These are phyloP conservation scores for Palythoa caribaeorum DNA, from an alignment of 92 coral and sea anemone genomes.

Conservation along the genomic window DNA sequence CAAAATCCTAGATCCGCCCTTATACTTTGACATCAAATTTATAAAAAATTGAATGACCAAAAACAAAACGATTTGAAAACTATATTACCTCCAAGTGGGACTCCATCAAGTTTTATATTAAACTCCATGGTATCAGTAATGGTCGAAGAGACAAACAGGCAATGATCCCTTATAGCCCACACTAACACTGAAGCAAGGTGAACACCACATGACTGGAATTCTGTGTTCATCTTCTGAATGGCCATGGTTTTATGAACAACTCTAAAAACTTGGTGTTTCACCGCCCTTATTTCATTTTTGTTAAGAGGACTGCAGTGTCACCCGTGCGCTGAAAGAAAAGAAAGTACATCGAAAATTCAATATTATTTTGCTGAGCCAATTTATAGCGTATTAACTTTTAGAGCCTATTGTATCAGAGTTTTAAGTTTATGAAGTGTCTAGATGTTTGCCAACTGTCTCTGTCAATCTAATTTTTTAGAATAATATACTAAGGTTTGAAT, in stretches of 20 bases:
- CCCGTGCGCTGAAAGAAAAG: constrained; percentile 20
- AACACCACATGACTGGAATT: constrained; percentile 55
- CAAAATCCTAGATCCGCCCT: too few species aligned
- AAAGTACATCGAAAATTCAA: background rate
- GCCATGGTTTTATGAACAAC: constrained; percentile 45
- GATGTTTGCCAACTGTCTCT: too few species aligned
- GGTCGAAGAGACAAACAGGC: background rate
- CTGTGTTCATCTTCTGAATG: constrained; percentile 46
- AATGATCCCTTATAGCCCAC: constrained; percentile 60
- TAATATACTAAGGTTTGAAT: too few species aligned
- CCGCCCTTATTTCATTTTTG: constrained; percentile 58
- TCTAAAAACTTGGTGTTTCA: constrained; percentile 38
- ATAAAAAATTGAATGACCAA: background rate
- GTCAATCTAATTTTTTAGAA: too few species aligned
- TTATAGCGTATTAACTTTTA: too few species aligned
- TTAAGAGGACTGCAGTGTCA: constrained; percentile 44
- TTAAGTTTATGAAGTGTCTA: too few species aligned
- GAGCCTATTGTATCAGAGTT: too few species aligned
- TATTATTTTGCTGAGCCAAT: too few species aligned
- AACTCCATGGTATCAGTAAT: constrained; percentile 19
- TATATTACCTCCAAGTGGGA: constrained; percentile 55
- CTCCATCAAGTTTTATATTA: constrained; percentile 57
- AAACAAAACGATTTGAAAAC: background rate
- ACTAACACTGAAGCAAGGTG: constrained; percentile 53
- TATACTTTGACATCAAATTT: background rate